Conservation (phyloP, 2,113 vertebrate species). For the Rhodinocichla rosea region DNA sequence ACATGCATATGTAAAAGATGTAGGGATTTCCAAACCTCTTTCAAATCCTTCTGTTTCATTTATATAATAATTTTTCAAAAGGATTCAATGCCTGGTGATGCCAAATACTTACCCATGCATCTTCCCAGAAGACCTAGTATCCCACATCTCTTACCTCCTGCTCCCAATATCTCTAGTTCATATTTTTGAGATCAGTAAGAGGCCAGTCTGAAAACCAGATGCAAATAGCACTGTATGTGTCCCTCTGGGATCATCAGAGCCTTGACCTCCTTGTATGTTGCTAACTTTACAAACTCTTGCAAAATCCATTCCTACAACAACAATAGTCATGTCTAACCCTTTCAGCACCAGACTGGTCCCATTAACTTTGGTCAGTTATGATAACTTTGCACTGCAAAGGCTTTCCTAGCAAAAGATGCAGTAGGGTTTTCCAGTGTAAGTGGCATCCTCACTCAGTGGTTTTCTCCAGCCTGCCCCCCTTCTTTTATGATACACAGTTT, state of each 20-base stretch:
- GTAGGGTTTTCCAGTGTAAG: neutral
- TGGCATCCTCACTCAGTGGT: neutral
- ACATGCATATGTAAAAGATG: rapidly evolving
- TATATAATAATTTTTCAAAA: neutral
- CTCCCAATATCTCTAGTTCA: neutral
- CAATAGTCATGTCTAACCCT: neutral
- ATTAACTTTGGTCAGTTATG: neutral
- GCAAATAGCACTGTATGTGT: neutral
- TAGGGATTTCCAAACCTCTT: neutral
- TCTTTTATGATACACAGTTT: neutral
- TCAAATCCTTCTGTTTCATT: neutral
- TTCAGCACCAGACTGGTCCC: neutral
- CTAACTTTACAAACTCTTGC: neutral
- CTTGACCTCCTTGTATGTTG: neutral
- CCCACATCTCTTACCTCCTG: neutral
- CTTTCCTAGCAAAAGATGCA: neutral
- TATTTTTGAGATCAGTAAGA: neutral
- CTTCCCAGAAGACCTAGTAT: neutral
- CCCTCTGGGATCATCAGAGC: neutral
- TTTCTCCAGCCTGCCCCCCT: neutral
- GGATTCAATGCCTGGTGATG: neutral
- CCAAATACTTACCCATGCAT: neutral
- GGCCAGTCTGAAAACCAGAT: neutral
- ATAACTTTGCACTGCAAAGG: neutral
- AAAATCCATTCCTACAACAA: neutral